Base-by-base conservation (phyloP, 2,797 vertebrate genomes). In the Onychomys leucogaster region DNA sequence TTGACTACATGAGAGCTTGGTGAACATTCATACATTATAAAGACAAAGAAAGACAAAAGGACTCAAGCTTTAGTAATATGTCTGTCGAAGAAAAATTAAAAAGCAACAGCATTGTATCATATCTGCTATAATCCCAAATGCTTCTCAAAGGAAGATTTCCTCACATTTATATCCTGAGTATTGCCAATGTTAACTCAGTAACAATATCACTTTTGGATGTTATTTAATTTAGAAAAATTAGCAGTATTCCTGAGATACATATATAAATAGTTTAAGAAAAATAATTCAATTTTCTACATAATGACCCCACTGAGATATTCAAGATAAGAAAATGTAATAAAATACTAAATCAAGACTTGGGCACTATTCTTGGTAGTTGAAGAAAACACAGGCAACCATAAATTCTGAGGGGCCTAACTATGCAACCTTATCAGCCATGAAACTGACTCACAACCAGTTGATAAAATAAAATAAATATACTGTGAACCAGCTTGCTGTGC, bases 391-490 rank as follows among this genome's bases (percentile, higher is more conserved):
- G 32, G 6, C 61, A 92, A 49, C 27, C 32, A 61, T 89, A 65
- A 89, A 37, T 90, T 92, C 80, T 21, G 25, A 63, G 73, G 41
- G 52, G 3, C 13, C 32, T 90, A 52, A 69, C 32, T 27, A 6
- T 82, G 69, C n/a, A 52, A 21, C 57, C 12, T 69, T 69, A 86
- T 80, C 25, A 43, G 71, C 2, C 29, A 87, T 96, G 25, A 78
- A 61, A 4, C 14, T 77, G n/a, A 49, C 65, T 96, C 77, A 52
- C 61, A 73, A 75, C 67, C 34, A 77, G 89, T 65, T 90, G 49
- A 81, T 78, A 96, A 97, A 97, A 97, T 96, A 87, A 95, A 97
- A 96, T 78, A 97, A 97, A 96, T 95, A 90, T 80, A 83, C 71
- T 41, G 73, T 55, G 75, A 95, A 96, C 77, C 55, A 95, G 91